These are phyloP conservation scores for Ichneumoninae sp. DNA, from an alignment of 2,888 invertebrate genomes.

Conservation along the genomic window DNA sequence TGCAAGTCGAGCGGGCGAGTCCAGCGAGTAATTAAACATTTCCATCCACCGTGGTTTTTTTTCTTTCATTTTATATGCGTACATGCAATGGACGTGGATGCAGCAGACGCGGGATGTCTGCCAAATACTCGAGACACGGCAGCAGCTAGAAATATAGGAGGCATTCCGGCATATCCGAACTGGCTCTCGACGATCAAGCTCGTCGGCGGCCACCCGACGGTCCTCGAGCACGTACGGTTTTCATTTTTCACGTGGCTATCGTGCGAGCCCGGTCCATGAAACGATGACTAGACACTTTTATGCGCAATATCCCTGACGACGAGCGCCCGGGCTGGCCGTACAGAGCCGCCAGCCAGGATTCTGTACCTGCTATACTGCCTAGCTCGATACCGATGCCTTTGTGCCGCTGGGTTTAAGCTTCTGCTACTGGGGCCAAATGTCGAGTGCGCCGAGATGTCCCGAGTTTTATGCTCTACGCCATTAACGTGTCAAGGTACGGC, in stretches of 20 bases:
- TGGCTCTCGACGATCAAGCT: conserved; percentile 55
- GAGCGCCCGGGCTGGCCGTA: conserved; percentile 2
- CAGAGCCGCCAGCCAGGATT: conserved; percentile 5
- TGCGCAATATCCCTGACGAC: conserved; percentile 63
- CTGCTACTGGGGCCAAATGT: conserved; percentile 35
- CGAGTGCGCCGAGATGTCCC: conserved; percentile 29
- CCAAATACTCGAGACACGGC: conserved; percentile 51
- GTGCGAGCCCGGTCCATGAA: conserved; percentile 59
- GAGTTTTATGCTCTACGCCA: conserved; percentile 50
- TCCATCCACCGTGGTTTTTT: conserved; percentile 10
- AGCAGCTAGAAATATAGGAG: conserved; percentile 48
- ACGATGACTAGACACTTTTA: conserved; percentile 70
- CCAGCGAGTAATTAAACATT: conserved; percentile 47
- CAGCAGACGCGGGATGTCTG: conserved; percentile 39
- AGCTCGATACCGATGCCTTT: conserved; percentile 8
- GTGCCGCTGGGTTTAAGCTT: conserved; percentile 19
- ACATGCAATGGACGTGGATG: conserved; percentile 10
- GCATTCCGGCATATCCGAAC: conserved; percentile 8
- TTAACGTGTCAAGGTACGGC: conserved; percentile 49
- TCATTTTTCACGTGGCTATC: conserved; percentile 71
- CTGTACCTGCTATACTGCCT: conserved; percentile 6
- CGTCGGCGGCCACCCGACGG: conserved; percentile 46
- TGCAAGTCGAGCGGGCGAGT: not conserved
- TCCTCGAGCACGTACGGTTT: conserved; percentile 71
- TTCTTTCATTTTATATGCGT: conserved; percentile 17